A percentile compares a stretch with the other conserved stretches of the same genome.
These are phyloP conservation scores for Pedetes capensis DNA, from an alignment of 2,113 vertebrate species.

Conservation along the genomic window DNA sequence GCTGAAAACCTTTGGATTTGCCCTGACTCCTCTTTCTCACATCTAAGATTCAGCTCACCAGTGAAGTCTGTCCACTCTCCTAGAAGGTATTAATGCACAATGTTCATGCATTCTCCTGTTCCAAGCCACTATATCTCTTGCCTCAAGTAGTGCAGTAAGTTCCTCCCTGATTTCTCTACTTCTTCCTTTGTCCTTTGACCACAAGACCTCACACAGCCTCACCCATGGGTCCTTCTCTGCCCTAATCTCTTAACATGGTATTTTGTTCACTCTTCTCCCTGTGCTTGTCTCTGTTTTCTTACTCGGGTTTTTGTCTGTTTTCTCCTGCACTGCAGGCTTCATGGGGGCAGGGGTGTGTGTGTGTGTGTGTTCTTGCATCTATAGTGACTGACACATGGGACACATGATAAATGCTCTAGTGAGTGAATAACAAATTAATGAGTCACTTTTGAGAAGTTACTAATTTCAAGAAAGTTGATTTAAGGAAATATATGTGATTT, in stretches of 20 bases:
- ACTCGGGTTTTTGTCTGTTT: not conserved
- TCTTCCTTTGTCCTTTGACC: not conserved
- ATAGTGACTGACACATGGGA: not conserved
- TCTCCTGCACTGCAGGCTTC: not conserved
- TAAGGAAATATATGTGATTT: not conserved
- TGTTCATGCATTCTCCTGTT: not conserved
- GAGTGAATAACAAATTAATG: not conserved
- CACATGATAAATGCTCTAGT: not conserved
- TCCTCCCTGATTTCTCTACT: not conserved
- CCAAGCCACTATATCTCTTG: not conserved
- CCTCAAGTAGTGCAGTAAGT: not conserved
- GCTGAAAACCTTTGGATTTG: not conserved
- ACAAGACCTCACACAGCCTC: not conserved
- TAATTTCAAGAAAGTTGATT: not conserved
- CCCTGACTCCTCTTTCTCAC: not conserved
- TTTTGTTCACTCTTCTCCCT: not conserved
- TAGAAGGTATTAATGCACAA: not conserved
- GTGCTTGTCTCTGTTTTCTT: not conserved
- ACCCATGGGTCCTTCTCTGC: not conserved
- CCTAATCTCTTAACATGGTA: fast-evolving
- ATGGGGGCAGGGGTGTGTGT: not conserved
- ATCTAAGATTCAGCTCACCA: not conserved
- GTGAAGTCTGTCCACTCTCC: not conserved
- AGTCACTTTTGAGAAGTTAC: not conserved
- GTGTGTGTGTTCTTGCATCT: not conserved